Evolutionary conservation across 2,113 vertebrate species (phyloP).

Genomic region (Sisor rabdophorus): DNA sequence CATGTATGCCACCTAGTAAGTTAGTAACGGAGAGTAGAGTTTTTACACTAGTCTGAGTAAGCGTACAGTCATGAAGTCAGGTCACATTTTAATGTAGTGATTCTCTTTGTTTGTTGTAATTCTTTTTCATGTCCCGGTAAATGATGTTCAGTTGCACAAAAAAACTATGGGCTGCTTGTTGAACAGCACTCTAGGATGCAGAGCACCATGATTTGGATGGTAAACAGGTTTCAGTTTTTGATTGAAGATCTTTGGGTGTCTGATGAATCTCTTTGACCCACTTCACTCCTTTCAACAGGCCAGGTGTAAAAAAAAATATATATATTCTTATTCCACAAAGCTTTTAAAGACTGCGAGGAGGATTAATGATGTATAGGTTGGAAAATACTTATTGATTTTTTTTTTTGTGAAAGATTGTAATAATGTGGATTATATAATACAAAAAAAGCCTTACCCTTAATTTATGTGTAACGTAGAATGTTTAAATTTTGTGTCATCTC

Average conservation of each 20-base stretch:
- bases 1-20: not conserved
- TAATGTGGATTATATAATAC: constrained; percentile 9
- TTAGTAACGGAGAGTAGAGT: not conserved
- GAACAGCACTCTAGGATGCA: not conserved
- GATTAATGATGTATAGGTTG: not conserved
- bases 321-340: constrained; percentile 35
- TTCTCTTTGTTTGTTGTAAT: not conserved
- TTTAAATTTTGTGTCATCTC: not conserved
- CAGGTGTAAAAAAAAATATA: constrained; percentile 23
- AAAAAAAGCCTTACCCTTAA: not conserved
- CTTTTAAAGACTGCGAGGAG: constrained; percentile 25
- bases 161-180: not conserved
- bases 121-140: not conserved
- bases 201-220: not conserved
- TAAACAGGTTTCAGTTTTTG: not conserved
- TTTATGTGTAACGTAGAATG: not conserved
- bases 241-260: not conserved
- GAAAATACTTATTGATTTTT: constrained; percentile 1
- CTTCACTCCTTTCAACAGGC: not conserved
- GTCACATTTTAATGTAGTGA: not conserved
- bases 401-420: constrained; percentile 31
- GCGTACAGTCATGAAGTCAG: not conserved
- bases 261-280: not conserved
- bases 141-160: not conserved
- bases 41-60: not conserved